Evolutionary conservation across 2,888 invertebrate genomes (phyloP), one percentile per base, ranked within the genome.

Genomic region (Ichneumoninae sp.): DNA sequence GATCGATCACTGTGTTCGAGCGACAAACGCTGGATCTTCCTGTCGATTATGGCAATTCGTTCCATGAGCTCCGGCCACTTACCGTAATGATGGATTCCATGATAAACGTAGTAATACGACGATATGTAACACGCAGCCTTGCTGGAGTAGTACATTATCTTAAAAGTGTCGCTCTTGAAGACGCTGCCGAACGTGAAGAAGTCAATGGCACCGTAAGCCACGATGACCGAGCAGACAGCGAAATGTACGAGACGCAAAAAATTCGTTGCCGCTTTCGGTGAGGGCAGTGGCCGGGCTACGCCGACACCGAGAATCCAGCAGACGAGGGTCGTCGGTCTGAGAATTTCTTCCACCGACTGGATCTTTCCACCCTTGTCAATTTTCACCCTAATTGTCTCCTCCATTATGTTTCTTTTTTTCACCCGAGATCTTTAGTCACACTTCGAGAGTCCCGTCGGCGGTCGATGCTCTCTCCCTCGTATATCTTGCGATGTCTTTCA

Each of bases 121-220:
- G 91, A 87, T 1, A 91, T 50, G 65, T 91, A 91, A 50, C 88
- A 88, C 3, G 89, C 83, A 0, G 87, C 88, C 71, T 91, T 91
- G 86, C 91, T 91, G 85, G 87, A 88, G 82, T 87, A 91, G 54
- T 91, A 91, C 89, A 91, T 91, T 30, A 91, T 91, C 71, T 90
- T 90, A 83, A 89, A 91, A 13, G 91, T 88, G 52, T 91, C 87
- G 62, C 90, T 91, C 75, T 88, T 89, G 76, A 91, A 90, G 19
- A 88, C 83, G 26, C 77, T 87, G 8, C 88, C 87, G 50, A 91
- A 90, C 0, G 89, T 89, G n/a, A 89, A 89, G 68, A 90, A 91
- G 47, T 91, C 91, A 26, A 89, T 89, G 13, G 88, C 89, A 1
- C 91, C 90, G 79, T 89, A 91, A 16, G 87, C 90, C 30, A 91